Percentiles rank a stretch among this genome's conserved stretches.
Evolutionary conservation across 2,888 invertebrate species (phyloP).

Genomic region (Dendrolimus pini): DNA sequence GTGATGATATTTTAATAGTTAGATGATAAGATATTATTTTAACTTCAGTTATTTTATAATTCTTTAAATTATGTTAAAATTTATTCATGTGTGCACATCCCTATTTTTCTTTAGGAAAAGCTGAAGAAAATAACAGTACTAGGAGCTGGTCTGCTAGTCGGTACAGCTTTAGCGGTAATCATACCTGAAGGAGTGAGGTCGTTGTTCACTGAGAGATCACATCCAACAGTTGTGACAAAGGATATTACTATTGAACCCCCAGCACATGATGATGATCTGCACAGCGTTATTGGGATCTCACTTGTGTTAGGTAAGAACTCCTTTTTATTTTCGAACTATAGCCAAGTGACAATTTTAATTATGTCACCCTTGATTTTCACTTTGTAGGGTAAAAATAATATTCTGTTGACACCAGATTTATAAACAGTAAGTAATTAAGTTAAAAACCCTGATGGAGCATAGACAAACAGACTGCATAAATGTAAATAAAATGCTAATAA

Average conservation of each 20-base stretch:
- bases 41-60: too few relatives aligned
- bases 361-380: too few relatives aligned
- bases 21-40: too few relatives aligned
- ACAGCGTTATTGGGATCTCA: slow-evolving; percentile 92
- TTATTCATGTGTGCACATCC: too few relatives aligned
- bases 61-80: too few relatives aligned
- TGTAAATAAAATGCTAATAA: too few relatives aligned
- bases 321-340: background rate
- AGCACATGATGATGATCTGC: slow-evolving; percentile 75
- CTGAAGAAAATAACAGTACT: slow-evolving; percentile 95
- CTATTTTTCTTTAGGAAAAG: slow-evolving; percentile 82
- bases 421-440: too few relatives aligned
- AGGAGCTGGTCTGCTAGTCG: slow-evolving; percentile 97
- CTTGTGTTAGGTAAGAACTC: slow-evolving; percentile 84
- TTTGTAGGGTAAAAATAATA: too few relatives aligned
- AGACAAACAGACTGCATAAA: background rate
- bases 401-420: too few relatives aligned
- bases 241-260: slow-evolving; percentile 54
- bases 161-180: slow-evolving; percentile 97
- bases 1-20: too few relatives aligned
- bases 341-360: too few relatives aligned
- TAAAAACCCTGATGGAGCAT: too few relatives aligned
- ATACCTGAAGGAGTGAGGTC: slow-evolving; percentile 99
- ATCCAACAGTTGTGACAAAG: slow-evolving; percentile 42
- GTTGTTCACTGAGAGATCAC: slow-evolving; percentile 70